Evolutionary conservation across 2,797 vertebrate species (phyloP), one percentile per base, ranked within the genome.

Genomic region (Phataginus tetradactyla): DNA sequence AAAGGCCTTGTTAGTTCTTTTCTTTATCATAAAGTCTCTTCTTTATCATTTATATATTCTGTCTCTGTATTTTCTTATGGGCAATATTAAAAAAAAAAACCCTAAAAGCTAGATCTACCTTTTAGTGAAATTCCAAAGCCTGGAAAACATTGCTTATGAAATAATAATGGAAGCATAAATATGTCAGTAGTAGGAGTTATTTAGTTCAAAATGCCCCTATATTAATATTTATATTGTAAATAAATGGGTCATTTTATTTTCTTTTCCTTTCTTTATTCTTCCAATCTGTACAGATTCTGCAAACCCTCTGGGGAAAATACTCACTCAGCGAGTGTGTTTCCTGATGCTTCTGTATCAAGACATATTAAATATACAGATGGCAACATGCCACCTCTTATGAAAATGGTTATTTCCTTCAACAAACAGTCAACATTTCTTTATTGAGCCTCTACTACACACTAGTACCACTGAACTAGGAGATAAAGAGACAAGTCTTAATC

Each of bases 61-160:
- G 27, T 77, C 11, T 68, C 87, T 92, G 20, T 71, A 68, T 84
- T 93, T 92, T 95, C 42, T 55, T 78, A 18, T 39, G 25, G n/a
- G 5, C 13, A 71, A 45, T 61, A 80, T 85, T 34, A 20, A 66
- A 91, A 61, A 86, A 51, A 49, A 12, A 27, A 3, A 1, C 20
- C n/a, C 1, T 37, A 91, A 95, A 95, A 53, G 39, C 39, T 72
- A 37, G 0, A 66, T 45, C 11, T 37, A 29, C 84, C 42, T 71
- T 59, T 90, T 51, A 42, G 11, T 69, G 27, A 92, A 86, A 85
- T 75, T 69, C 37, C 37, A 88, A 95, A 68, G 2, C 14, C 27
- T 45, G 0, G 42, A 71, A 87, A 97, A 13, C 11, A 86, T 34
- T 81, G 15, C n/a, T 90, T 90, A 34, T 72, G 80, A 96, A 95